phyloP scores from a whole-genome alignment of 2,113 vertebrate species.

The Penelope pileata region DNA sequence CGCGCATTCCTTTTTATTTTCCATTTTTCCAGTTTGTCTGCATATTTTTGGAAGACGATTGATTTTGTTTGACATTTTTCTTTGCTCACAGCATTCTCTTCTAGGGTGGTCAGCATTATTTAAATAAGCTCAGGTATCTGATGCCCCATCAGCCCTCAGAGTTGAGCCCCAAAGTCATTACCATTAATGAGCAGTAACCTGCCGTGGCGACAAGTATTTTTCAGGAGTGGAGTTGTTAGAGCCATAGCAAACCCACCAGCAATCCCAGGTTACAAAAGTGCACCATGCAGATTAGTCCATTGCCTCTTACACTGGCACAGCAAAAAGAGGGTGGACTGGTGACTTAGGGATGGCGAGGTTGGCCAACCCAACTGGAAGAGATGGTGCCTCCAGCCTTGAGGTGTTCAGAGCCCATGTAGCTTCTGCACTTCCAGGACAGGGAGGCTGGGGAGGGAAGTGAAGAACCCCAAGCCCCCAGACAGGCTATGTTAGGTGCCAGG shows the following conservation, averaged over 20 bases:
- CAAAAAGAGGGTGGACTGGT: not conserved
- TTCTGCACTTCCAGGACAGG: not conserved
- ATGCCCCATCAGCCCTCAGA: not conserved
- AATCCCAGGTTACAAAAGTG: not conserved
- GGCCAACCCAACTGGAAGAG: not conserved
- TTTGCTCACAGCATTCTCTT: constrained; percentile 39
- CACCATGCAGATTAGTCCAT: not conserved
- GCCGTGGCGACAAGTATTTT: not conserved
- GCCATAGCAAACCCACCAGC: not conserved
- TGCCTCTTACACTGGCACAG: fast-evolving
- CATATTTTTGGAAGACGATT: constrained; percentile 6
- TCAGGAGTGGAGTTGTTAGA: not conserved
- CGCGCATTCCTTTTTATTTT: constrained; percentile 76
- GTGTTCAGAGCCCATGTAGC: not conserved
- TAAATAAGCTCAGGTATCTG: constrained; percentile 15
- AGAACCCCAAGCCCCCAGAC: fast-evolving
- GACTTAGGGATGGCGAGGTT: not conserved
- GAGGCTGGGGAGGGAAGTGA: not conserved
- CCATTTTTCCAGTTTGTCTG: constrained; percentile 61
- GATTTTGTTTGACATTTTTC: constrained; percentile 19
- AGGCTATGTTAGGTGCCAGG: not conserved
- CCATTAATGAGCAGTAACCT: fast-evolving
- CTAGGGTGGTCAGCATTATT: constrained; percentile 24
- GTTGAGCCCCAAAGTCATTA: not conserved
- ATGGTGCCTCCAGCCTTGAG: not conserved